A percentile compares a stretch with the other conserved stretches of the same genome.
Evolutionary conservation across 1,140 invertebrate species (phyloP).

Genomic region (Meloidogyne chitwoodi): DNA sequence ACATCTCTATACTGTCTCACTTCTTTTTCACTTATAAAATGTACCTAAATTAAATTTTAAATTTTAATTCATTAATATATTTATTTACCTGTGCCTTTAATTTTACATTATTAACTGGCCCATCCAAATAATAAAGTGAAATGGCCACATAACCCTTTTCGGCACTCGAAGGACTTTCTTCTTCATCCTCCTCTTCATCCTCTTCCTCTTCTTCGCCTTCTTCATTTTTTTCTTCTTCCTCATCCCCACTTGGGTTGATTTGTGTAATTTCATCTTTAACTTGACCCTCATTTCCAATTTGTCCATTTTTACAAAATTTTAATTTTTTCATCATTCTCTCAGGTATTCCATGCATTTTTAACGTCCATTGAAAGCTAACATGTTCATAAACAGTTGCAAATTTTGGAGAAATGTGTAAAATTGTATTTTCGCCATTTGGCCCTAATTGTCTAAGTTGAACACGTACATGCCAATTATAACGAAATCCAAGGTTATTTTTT

Average conservation of each 20-base stretch:
- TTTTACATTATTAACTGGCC: slow-evolving; percentile 32
- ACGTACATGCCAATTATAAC: slow-evolving; percentile 48
- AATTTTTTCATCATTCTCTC: slow-evolving; percentile 44
- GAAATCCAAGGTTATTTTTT: slow-evolving; percentile 30
- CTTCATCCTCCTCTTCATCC: slow-evolving; percentile 4
- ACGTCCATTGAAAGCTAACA: slow-evolving; percentile 57
- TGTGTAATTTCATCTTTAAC: background rate
- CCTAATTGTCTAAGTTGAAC: slow-evolving; percentile 39
- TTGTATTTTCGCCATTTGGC: slow-evolving; percentile 42
- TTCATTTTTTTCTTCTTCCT: slow-evolving; percentile 26
- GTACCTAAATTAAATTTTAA: slow-evolving; percentile 1
- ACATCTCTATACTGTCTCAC: background rate
- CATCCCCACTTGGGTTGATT: slow-evolving; percentile 1
- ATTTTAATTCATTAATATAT: background rate
- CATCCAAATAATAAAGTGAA: slow-evolving; percentile 45
- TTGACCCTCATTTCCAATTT: no score
- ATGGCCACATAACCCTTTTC: slow-evolving; percentile 41
- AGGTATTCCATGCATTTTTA: slow-evolving; percentile 52
- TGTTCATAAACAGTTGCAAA: slow-evolving; percentile 60
- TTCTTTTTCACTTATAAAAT: slow-evolving; percentile 20
- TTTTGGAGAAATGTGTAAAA: slow-evolving; percentile 55
- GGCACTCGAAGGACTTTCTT: slow-evolving; percentile 1
- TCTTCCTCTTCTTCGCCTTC: slow-evolving; percentile 1
- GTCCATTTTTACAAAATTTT: no score
- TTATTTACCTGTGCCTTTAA: slow-evolving; percentile 21